Base-by-base conservation (phyloP, 2,888 invertebrate genomes). In the Thymelicus acteon region DNA sequence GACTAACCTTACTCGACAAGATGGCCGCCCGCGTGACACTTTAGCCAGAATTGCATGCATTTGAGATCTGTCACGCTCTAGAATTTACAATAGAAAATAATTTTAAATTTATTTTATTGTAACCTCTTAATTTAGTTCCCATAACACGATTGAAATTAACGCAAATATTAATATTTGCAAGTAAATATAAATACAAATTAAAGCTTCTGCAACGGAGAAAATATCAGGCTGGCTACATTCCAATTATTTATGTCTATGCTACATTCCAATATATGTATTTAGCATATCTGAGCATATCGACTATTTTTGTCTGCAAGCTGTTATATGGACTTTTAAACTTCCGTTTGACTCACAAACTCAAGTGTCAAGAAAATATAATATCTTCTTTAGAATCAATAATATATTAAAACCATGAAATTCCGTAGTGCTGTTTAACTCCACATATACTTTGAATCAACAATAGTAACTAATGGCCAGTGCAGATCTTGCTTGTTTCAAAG, bases 11-110 rank as follows among this genome's bases (percentile, higher is more conserved):
- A 84, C 83, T 83, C 75, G 79, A 84, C 85, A 90, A 89, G 91
- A 89, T 89, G 92, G 87, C 90, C 83, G 85, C 84, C 82, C 82
- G 77, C 82, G 75, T 84, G 82, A 85, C 90, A 87, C 85, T 86
- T 81, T 86, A 87, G 85, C 87, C 87, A 87, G 85, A 83, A 85
- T 87, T 88, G 85, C 91, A 91, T 92, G 91, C 91, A 89, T 87
- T 87, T 87, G 89, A 83, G 85, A 82, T 85, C 86, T 89, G 89
- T 93, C 93, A 93, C 91, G 92, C 89, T 92, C 93, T 93, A 93
- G 82, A 93, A 93, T 86, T 86, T 87, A 85, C 82, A 88, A 78
- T 74, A 78, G 73, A 71, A 71, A 72, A 72, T 74, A 77, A 78
- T 71, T 72, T 76, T 75, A 47, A 68, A 68, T 60, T 40, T 52